phyloP scores from a whole-genome alignment of 2,888 invertebrate genomes.

The Luperina nickerlii region DNA sequence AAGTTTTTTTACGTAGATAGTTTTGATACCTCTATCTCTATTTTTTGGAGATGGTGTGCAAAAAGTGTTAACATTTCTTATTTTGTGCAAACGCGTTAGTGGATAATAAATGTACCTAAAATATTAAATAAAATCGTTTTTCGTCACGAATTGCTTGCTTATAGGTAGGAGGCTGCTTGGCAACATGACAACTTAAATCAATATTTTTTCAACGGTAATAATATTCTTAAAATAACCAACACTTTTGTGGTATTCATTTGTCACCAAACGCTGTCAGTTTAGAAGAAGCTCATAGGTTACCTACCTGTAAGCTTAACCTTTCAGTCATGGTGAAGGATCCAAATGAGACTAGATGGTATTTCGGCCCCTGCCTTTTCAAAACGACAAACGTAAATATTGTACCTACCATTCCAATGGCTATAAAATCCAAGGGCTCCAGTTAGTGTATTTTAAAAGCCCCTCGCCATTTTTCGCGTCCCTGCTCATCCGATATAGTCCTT shows the following conservation, averaged over 20 bases:
- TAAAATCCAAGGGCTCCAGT: conserved; percentile 2
- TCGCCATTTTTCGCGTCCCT: background rate
- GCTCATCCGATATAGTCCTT: background rate
- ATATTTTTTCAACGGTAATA: conserved; percentile 14
- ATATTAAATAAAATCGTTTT: conserved; percentile 27
- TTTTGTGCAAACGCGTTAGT: conserved; percentile 12
- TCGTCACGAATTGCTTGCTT: background rate
- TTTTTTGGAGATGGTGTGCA: conserved; percentile 4
- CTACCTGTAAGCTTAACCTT: background rate
- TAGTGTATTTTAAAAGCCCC: background rate
- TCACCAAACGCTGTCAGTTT: background rate
- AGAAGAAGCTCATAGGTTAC: background rate
- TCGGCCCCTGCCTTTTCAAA: background rate
- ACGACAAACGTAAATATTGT: conserved; percentile 6
- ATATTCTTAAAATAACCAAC: background rate
- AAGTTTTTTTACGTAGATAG: background rate
- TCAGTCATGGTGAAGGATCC: background rate
- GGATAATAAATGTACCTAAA: background rate
- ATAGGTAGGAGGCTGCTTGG: conserved; percentile 9
- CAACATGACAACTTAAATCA: conserved; percentile 2
- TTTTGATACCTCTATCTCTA: background rate
- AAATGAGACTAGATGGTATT: conserved; percentile 9
- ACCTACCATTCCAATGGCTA: background rate
- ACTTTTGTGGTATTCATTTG: background rate
- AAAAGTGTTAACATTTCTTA: conserved; percentile 1